Base-by-base conservation (phyloP, 2,888 invertebrate genomes). In the Hecatera dysodea region DNA sequence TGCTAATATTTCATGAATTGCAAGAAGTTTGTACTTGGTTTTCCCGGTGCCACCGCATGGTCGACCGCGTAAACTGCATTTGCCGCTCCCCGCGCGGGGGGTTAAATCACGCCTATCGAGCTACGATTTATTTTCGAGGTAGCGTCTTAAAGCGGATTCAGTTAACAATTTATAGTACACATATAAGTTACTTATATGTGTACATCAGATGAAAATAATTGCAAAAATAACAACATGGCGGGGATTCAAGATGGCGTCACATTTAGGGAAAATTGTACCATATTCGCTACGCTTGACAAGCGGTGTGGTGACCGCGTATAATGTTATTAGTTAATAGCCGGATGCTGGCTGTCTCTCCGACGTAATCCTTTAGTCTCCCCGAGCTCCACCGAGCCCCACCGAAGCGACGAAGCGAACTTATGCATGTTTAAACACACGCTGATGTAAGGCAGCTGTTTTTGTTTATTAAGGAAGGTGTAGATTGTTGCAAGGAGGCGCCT, bases 251-350 rank as follows among this genome's bases (percentile, higher is more conserved):
- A 79, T 80, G 71, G 75, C 71, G 19, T 27, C 48, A 53, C 17
- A 36, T 72, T 52, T 29, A 52, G 67, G 65, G 71, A 80, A 80
- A 79, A 75, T 63, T 65, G 44, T 60, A 42, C 57, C 24, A 68
- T 67, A 79, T 60, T 79, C 52, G 44, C 42, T 67, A 56, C 64
- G 62, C 75, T 75, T 80, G 80, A 80, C 80, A 62, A 62, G 75
- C 50, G 39, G 66, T 70, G 61, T 75, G 75, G 75, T 79, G 80
- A 79, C 79, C 79, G 80, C 62, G 55, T 71, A 65, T 79, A 79
- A 79, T 79, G 71, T 80, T 80, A 79, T 79, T 79, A 79, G 75
- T 80, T 79, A 79, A 79, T 79, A 80, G 80, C 39, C 71, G 71
- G 75, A 66, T 71, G 59, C 62, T 75, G 46, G 62, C 71, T 69